These are phyloP conservation scores for Neogale vison DNA, from an alignment of 2,113 vertebrate species.

Conservation along the genomic window DNA sequence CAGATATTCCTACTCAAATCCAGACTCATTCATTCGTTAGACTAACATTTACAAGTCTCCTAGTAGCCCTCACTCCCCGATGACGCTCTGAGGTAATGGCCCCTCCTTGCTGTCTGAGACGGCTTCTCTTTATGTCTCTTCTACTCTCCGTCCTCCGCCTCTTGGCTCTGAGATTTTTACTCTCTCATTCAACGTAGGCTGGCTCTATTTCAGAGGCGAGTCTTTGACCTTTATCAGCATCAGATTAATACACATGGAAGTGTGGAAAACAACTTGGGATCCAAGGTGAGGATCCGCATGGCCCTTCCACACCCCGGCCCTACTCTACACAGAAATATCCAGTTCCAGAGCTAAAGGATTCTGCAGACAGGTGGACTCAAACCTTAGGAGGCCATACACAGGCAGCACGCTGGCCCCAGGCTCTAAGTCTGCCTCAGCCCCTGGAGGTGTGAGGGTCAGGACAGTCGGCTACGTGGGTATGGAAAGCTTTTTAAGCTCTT, in stretches of 20 bases:
- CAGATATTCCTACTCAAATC: neutral
- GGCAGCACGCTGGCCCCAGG: neutral
- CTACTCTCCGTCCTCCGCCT: neutral
- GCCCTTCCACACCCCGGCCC: neutral
- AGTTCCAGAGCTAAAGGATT: neutral
- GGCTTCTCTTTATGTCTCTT: neutral
- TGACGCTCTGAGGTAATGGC: neutral
- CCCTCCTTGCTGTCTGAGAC: neutral
- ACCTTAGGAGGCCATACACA: fast-evolving
- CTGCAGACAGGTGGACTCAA: neutral
- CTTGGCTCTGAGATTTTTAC: neutral
- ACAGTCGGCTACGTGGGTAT: fast-evolving
- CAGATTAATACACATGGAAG: neutral
- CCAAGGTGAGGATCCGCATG: neutral
- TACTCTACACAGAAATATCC: neutral
- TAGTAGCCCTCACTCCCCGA: too few species aligned
- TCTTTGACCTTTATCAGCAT: neutral
- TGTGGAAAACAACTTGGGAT: neutral
- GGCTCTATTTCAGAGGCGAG: neutral
- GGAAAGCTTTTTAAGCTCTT: neutral
- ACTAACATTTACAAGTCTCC: neutral
- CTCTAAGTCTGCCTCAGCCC: neutral
- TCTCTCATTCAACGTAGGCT: neutral
- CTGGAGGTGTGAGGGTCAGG: neutral
- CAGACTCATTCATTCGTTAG: neutral